Conservation (phyloP, 2,797 vertebrate species). For the Chaetodon trifasciatus region DNA sequence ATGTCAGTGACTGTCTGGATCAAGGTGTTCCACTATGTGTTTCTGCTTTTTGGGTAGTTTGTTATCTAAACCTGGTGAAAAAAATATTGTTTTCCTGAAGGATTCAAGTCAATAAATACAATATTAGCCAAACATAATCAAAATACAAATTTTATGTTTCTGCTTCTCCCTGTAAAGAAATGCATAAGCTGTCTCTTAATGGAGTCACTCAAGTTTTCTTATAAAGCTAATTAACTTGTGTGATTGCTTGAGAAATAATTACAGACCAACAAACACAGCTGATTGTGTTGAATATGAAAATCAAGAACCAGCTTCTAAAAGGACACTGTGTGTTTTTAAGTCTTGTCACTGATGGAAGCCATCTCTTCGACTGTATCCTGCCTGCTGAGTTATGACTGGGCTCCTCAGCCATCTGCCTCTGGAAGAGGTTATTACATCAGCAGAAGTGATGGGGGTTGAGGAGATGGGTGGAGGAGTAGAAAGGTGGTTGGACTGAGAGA, state of each 20-base stretch:
- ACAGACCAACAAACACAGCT: background rate
- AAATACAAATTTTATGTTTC: background rate
- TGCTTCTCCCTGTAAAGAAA: background rate
- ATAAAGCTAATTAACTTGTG: background rate
- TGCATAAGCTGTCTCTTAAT: background rate
- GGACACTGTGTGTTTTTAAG: background rate
- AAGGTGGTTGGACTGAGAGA: conserved; percentile 35
- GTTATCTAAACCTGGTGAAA: background rate
- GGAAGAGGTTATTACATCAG: conserved; percentile 43
- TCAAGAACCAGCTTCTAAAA: background rate
- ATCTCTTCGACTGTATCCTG: background rate
- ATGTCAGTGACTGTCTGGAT: background rate
- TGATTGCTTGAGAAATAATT: background rate
- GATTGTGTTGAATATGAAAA: background rate
- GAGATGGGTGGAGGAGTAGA: conserved; percentile 31
- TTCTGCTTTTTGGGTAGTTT: background rate
- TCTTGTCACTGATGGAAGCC: background rate
- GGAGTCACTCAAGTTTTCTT: background rate
- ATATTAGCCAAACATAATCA: no score
- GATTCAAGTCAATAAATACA: background rate
- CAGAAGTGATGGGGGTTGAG: conserved; percentile 12
- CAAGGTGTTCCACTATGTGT: background rate
- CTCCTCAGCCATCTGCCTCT: conserved; percentile 6
- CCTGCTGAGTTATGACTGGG: background rate
- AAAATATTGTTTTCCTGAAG: background rate